A percentile compares a stretch with the other conserved stretches of the same genome.
phyloP scores from a whole-genome alignment of 2,888 invertebrate genomes.

The Sphinx pinastri region DNA sequence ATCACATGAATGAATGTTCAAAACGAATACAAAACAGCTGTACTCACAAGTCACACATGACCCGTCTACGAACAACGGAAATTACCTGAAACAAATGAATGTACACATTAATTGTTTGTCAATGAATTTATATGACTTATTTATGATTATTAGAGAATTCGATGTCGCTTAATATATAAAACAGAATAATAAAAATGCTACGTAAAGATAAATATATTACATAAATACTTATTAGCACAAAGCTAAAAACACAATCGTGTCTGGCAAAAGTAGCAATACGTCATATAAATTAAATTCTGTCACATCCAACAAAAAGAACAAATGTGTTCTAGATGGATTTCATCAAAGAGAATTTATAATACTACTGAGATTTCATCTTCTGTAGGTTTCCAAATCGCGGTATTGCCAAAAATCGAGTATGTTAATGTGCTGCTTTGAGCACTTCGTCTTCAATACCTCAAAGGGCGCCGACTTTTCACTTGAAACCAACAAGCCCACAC shows the following conservation, averaged over 20 bases:
- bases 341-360: no score
- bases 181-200: no score
- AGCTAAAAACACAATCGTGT: no score
- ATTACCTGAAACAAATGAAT: constrained; percentile 50
- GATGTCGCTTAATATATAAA: no score
- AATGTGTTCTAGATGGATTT: no score
- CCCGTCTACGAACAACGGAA: constrained; percentile 29
- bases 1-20: constrained; percentile 3
- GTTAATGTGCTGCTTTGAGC: not conserved
- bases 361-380: no score
- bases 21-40: constrained; percentile 20
- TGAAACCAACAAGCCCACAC: not conserved
- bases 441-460: not conserved
- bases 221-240: no score
- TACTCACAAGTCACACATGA: constrained; percentile 3
- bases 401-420: not conserved
- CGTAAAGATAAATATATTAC: no score
- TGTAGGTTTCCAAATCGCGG: not conserved
- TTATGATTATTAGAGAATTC: no score
- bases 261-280: no score
- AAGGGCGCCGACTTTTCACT: not conserved
- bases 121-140: not conserved
- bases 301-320: no score
- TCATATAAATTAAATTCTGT: no score
- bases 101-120: constrained; percentile 18